phyloP scores from a whole-genome alignment of 2,888 invertebrate species.

The Hypena proboscidalis region DNA sequence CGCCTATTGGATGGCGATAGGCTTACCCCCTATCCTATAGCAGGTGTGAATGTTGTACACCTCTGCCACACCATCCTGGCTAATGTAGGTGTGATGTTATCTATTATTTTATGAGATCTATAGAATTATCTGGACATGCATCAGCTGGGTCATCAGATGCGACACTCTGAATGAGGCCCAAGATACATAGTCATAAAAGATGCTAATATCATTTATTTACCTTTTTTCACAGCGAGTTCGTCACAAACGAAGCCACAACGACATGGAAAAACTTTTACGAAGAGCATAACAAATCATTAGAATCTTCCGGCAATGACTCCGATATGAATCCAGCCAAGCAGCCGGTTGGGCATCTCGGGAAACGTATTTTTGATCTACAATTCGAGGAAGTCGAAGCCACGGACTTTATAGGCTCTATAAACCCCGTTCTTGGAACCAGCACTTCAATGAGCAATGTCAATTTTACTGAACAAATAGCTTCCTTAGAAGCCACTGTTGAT shows the following conservation, averaged over 20 bases:
- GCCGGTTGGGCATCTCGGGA: slow-evolving; percentile 65
- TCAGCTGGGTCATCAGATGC: too few relatives aligned
- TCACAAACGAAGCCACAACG: slow-evolving; percentile 75
- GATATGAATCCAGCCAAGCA: slow-evolving; percentile 50
- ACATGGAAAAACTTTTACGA: slow-evolving; percentile 80
- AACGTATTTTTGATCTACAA: slow-evolving; percentile 67
- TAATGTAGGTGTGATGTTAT: too few relatives aligned
- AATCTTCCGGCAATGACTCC: slow-evolving; percentile 70
- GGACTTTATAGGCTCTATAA: slow-evolving; percentile 51
- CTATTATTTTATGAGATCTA: too few relatives aligned
- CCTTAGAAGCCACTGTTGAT: slow-evolving; percentile 57
- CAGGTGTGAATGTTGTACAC: too few relatives aligned
- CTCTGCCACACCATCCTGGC: too few relatives aligned
- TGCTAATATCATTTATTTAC: not conserved
- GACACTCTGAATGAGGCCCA: too few relatives aligned
- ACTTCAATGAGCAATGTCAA: slow-evolving; percentile 58
- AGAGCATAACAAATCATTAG: slow-evolving; percentile 74
- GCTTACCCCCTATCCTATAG: too few relatives aligned
- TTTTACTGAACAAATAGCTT: slow-evolving; percentile 57
- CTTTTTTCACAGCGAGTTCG: slow-evolving; percentile 65
- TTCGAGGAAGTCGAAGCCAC: slow-evolving; percentile 70
- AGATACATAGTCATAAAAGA: too few relatives aligned
- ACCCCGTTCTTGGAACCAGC: slow-evolving; percentile 37
- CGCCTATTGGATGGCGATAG: too few relatives aligned
- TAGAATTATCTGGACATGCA: too few relatives aligned